Percentiles rank a stretch among this genome's conserved stretches.
These are phyloP conservation scores for Dicranocentrus wangi DNA, from an alignment of 2,888 invertebrate genomes.

Conservation along the genomic window DNA sequence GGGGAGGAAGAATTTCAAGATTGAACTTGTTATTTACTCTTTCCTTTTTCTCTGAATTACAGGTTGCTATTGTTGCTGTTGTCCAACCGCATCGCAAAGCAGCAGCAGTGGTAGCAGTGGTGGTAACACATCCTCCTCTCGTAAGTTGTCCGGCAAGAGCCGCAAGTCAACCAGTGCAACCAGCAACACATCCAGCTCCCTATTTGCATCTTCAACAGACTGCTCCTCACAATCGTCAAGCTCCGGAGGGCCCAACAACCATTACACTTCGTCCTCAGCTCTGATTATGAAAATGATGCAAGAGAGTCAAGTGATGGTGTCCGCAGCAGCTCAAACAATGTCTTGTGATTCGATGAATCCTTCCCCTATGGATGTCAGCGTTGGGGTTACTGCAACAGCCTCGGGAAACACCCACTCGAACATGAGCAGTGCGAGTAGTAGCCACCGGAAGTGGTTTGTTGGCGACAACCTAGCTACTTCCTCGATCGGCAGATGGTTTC, in stretches of 20 bases:
- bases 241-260: not conserved
- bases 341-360: constrained; percentile 54
- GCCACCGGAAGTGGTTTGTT: constrained; percentile 70
- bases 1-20: too few species aligned
- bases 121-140: constrained; percentile 18
- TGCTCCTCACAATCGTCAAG: constrained; percentile 9
- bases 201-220: constrained; percentile 34
- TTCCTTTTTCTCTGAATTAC: constrained; percentile 38
- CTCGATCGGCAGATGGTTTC: constrained; percentile 71
- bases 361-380: constrained; percentile 63
- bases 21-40: constrained; percentile 13
- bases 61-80: constrained; percentile 72
- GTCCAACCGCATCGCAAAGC: constrained; percentile 66
- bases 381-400: constrained; percentile 27
- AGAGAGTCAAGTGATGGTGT: constrained; percentile 60
- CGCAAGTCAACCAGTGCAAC: constrained; percentile 33
- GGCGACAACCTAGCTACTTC: constrained; percentile 58
- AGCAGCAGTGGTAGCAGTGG: constrained; percentile 49
- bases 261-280: constrained; percentile 37
- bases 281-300: constrained; percentile 66
- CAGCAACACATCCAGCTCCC: constrained; percentile 46
- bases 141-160: constrained; percentile 40
- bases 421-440: not conserved
- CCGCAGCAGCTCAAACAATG: constrained; percentile 58
- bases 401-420: not conserved